Percentiles rank a stretch among this genome's conserved stretches.
These are phyloP conservation scores for Cichlasoma orientale DNA, from an alignment of 2,797 vertebrate genomes.

Conservation along the genomic window DNA sequence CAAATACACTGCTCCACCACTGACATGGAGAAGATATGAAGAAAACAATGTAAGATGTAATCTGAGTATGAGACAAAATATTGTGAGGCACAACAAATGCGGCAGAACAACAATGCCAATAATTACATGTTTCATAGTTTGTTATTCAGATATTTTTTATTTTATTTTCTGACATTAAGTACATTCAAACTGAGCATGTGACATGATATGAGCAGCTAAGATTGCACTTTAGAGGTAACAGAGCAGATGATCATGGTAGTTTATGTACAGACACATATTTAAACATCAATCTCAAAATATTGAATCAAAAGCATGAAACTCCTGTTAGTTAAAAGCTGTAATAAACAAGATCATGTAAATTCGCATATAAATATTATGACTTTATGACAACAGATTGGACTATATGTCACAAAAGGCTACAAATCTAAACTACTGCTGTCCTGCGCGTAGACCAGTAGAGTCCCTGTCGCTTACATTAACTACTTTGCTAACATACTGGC, in stretches of 20 bases:
- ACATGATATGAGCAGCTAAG: no score
- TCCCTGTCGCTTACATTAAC: not conserved
- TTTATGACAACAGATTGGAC: not conserved
- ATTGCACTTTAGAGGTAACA: no score
- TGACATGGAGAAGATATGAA: constrained; percentile 46
- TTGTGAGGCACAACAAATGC: no score
- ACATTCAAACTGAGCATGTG: no score
- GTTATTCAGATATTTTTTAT: no score
- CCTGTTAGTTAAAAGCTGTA: not conserved
- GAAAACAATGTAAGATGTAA: not conserved
- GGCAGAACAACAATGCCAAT: no score
- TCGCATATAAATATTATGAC: not conserved
- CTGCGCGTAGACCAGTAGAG: fast-evolving
- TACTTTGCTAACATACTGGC: not conserved
- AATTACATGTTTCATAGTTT: no score
- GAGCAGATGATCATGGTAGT: not conserved
- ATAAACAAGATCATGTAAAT: not conserved
- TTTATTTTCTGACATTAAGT: no score
- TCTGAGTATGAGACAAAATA: not conserved
- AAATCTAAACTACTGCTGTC: not conserved
- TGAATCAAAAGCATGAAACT: not conserved
- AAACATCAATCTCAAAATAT: not conserved
- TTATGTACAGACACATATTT: not conserved
- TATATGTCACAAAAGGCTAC: no score
- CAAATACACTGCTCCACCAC: constrained; percentile 88